Conservation (phyloP, 2,888 invertebrate species). For the Linnaemya tessellans region DNA sequence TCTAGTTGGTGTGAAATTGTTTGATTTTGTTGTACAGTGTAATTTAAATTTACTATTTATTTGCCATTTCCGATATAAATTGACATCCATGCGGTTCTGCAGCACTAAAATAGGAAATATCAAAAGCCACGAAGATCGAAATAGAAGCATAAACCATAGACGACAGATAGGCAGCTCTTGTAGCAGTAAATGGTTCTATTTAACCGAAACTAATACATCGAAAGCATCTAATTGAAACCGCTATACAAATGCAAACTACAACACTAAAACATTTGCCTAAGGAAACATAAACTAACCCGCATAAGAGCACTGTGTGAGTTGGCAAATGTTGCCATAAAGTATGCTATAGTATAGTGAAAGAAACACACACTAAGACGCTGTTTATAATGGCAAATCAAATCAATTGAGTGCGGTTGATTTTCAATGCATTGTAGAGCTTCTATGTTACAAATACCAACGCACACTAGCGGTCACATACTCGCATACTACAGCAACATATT, state of each 20-base stretch:
- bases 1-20: no score
- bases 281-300: constrained; percentile 18
- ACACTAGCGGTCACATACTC: constrained; percentile 11
- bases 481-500: neutral
- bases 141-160: constrained; percentile 22
- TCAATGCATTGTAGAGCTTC: constrained; percentile 53
- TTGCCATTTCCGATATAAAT: constrained; percentile 23
- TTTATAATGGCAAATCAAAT: constrained; percentile 72
- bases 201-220: constrained; percentile 46
- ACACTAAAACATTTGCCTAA: constrained; percentile 41
- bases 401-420: constrained; percentile 71
- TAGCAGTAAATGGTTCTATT: neutral
- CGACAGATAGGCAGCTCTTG: constrained; percentile 12
- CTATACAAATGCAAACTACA: constrained; percentile 28
- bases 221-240: constrained; percentile 57
- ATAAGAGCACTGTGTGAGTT: neutral
- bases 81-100: neutral
- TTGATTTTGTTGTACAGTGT: neutral
- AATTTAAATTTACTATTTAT: no score
- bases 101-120: neutral
- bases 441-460: constrained; percentile 49
- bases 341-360: neutral
- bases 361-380: constrained; percentile 29
- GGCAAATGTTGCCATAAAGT: constrained; percentile 42
- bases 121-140: constrained; percentile 10